Base-by-base conservation (phyloP, 2,113 vertebrate species). In the Nesospiza acunhae region DNA sequence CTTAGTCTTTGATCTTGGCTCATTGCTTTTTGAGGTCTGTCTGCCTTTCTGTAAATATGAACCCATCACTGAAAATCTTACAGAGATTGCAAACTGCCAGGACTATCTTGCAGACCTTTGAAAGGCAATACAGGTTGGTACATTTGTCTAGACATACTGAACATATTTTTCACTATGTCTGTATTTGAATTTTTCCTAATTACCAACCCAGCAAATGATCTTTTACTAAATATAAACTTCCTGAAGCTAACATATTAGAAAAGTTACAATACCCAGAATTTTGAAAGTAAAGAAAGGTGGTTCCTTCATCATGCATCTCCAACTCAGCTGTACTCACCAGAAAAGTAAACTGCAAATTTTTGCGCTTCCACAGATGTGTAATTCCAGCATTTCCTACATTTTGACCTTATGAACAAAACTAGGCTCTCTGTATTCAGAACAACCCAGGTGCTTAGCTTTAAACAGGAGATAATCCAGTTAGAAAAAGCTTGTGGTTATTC, bases 401-500 rank as follows among this genome's bases (percentile, higher is more conserved):
- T 84, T 8, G 8, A 73, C 91, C 74, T 78, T 27, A 89, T 0
- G 4, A 87, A 87, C 39, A 79, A 72, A 89, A 78, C 22, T 6
- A 72, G 69, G 53, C 53, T 76, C n/a, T 89, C n/a, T 0, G 0
- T 52, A 26, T 84, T 73, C 0, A 1, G 55, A 67, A 53, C 66
- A 73, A 90, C 31, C 24, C 17, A 33, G 30, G 17, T 35, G 50
- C 90, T 95, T 77, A 86, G 78, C 33, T 59, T 44, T 63, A 67
- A 89, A 91, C 17, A 67, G 67, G 84, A 90, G 82, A 85, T 94
- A 90, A 96, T 86, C 91, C 90, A 80, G 13, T 46, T 86, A 80
- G 44, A 80, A 85, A 86, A 88, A 37, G 87, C 59, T 86, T 81
- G 85, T 2, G 23, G 15, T 89, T 94, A 46, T 64, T 87, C 85